Conservation (phyloP, 1,140 invertebrate species). For the Acyrthosiphon pisum region DNA sequence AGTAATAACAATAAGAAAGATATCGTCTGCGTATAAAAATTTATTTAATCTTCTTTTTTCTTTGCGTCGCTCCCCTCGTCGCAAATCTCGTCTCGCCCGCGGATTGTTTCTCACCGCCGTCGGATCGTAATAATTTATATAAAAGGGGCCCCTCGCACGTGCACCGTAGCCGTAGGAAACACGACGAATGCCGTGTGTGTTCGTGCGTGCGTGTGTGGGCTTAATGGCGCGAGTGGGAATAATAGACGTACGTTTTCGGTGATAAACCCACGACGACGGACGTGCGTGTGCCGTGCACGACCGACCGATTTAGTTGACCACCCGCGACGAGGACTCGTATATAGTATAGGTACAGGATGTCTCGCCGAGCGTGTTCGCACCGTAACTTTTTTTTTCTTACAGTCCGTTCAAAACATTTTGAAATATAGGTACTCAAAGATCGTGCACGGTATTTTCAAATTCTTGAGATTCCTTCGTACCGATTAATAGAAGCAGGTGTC, state of each 20-base stretch:
- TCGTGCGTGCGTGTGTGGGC: background rate
- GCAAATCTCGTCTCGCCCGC: conserved; percentile 5
- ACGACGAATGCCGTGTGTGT: background rate
- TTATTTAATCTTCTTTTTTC: conserved; percentile 37
- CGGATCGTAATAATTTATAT: conserved; percentile 1
- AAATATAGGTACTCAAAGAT: too few relatives aligned
- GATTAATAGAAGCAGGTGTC: too few relatives aligned
- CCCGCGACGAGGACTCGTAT: background rate
- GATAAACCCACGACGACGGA: background rate
- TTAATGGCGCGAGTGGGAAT: conserved; percentile 24
- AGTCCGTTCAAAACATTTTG: background rate
- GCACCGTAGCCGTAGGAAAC: background rate
- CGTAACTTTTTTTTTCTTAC: background rate
- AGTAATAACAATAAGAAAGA: conserved; percentile 24
- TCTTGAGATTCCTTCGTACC: too few relatives aligned
- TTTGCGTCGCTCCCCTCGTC: background rate
- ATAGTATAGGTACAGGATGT: background rate
- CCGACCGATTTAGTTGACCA: background rate
- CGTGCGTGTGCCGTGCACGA: background rate
- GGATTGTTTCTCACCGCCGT: conserved; percentile 28
- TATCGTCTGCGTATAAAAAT: background rate
- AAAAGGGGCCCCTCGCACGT: background rate
- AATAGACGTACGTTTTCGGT: conserved; percentile 26
- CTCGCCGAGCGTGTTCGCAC: background rate
- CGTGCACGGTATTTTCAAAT: too few relatives aligned